Base-by-base conservation (phyloP, 2,888 invertebrate species). In the Merodon equestris region DNA sequence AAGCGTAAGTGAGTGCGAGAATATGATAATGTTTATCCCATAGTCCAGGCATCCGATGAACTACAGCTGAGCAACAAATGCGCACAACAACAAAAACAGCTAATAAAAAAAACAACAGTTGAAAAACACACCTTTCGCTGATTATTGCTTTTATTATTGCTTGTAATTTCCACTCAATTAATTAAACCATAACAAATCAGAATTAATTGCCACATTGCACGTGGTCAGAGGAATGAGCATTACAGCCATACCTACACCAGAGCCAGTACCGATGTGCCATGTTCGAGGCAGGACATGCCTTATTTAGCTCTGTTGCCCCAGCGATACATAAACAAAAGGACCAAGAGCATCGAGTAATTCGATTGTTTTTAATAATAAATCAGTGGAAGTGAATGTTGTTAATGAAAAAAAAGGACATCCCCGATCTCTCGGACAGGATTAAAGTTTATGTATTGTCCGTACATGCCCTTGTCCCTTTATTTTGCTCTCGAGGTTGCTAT, bases 121-220 rank as follows among this genome's bases (percentile, higher is more conserved):
- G 7, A 40, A 44, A 48, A 19, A 71, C 56, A 38, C 67, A 77
- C 50, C 53, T 18, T 38, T 61, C 53, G 18, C 50, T 57, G 42
- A 51, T 50, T 63, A 68, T 72, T 27, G 27, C 7, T 66, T 51
- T 67, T 61, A 54, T 68, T 68, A 58, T 58, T 51, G 67, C 56
- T 75, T 64, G 73, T 50, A 47, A 64, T 79, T 70, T 79, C 74
- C 68, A 79, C 73, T 79, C 73, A 79, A 74, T 79, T 79, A 74
- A 79, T 79, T 79, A 79, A 79, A 66, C 68, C 73, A 79, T 60
- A 79, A 60, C 64, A 79, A 79, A 73, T 79, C 58, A 56, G 74
- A 51, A 72, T 77, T 72, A 77, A 67, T 53, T 67, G 61, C 61
- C 40, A 51, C 66, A 51, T 61, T 44, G 50, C 50, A 61, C 61